phyloP scores from a whole-genome alignment of 2,888 invertebrate species.

The Andrena fulva region DNA sequence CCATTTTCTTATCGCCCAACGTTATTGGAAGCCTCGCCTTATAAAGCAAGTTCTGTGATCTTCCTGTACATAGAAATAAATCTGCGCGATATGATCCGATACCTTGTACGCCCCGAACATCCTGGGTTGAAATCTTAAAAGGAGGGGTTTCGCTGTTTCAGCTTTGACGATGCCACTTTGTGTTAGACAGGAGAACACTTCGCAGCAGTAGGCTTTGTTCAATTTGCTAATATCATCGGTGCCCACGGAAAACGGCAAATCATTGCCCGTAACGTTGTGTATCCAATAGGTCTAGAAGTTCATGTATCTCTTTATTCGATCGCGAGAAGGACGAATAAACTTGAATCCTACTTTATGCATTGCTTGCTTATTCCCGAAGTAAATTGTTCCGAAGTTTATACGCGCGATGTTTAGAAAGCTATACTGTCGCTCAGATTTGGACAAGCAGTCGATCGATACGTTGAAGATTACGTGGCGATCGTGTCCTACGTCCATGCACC shows the following conservation, averaged over 20 bases:
- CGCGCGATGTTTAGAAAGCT: slow-evolving; percentile 12
- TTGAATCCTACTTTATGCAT: slow-evolving; percentile 40
- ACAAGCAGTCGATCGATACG: slow-evolving; percentile 75
- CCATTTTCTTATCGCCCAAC: slow-evolving; percentile 45
- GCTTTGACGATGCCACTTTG: slow-evolving; percentile 76
- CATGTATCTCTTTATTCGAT: slow-evolving; percentile 2
- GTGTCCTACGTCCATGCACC: slow-evolving; percentile 80
- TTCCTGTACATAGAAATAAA: background rate
- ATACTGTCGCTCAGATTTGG: slow-evolving; percentile 43
- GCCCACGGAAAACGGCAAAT: slow-evolving; percentile 77
- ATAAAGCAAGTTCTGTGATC: background rate
- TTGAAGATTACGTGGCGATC: slow-evolving; percentile 80
- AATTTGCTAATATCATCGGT: slow-evolving; percentile 68
- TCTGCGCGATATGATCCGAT: slow-evolving; percentile 23
- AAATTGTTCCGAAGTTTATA: slow-evolving; percentile 49
- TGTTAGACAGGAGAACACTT: slow-evolving; percentile 82
- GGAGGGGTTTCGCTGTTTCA: slow-evolving; percentile 75
- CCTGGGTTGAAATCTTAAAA: slow-evolving; percentile 84
- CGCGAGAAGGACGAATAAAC: slow-evolving; percentile 9
- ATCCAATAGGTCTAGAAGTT: slow-evolving; percentile 82
- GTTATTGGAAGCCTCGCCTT: slow-evolving; percentile 50
- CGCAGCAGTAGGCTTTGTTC: slow-evolving; percentile 77
- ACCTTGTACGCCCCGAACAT: slow-evolving; percentile 80
- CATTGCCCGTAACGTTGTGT: slow-evolving; percentile 80
- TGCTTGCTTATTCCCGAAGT: slow-evolving; percentile 50